Base-by-base conservation (phyloP, 2,797 vertebrate species). In the Myotis myotis region DNA sequence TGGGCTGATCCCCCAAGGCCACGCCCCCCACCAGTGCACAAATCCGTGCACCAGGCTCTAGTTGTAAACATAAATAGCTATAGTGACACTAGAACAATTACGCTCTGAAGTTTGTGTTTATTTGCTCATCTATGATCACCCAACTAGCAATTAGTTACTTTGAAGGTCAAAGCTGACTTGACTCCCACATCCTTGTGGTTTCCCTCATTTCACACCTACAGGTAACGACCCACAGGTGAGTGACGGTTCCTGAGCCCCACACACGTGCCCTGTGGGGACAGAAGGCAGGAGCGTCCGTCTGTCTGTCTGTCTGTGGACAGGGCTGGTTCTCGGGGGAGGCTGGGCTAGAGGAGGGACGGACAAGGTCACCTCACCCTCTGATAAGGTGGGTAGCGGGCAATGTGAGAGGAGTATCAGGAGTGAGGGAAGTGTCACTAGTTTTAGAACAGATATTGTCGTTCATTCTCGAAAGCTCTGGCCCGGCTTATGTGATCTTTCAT, bases 111-210 rank as follows among this genome's bases (percentile, higher is more conserved):
- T 25, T 74, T n/a, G 11, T 72, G 4, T 79, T 84, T 36, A 41
- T 38, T 91, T 88, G 22, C 38, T 91, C 49, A 49, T 92, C 8
- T 64, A 1, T 17, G 70, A 44, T 28, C 49, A 55, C 33, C 41
- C 30, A 62, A 55, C 16, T 16, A 82, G 12, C 20, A 71, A 71
- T n/a, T 53, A 41, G 12, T 79, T 80, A 79, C 33, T 94, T 68
- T 96, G 53, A 28, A 72, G 91, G 70, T 86, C 57, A 80, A 68
- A 55, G 64, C n/a, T 23, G 33, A 7, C 66, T 87, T 60, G 28
- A 70, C 12, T 53, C 22, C 23, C 44, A 53, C 16, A 68, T 38
- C 5, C 85, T 6, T 33, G 8, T 17, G 75, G 22, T 79, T 87
- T 41, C 28, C n/a, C 6, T 64, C 33, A 49, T 85, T 23, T 28